Evolutionary conservation across 2,888 invertebrate species (phyloP), one percentile per base, ranked within the genome.

Genomic region (Epinotia demarniana): DNA sequence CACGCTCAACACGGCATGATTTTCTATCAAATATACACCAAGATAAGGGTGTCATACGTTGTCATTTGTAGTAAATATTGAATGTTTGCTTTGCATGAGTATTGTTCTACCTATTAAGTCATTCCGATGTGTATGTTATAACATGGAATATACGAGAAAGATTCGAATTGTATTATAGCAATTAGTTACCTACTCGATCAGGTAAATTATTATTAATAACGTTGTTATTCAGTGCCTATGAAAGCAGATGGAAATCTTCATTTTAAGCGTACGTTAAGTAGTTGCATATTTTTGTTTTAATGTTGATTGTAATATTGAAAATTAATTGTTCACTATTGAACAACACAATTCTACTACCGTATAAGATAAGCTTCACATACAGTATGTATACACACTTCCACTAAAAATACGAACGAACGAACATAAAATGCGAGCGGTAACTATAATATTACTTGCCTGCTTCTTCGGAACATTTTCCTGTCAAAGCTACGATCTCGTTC

Each of bases 401-500:
- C n/a, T 13, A 61, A 62, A 73, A 55, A 55, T 23, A 23, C 43
- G 73, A 61, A 73, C 43, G 60, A 39, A 23, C 66, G 55, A 68
- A 46, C 43, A 23, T 57, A 49, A 69, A 63, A 74, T 74, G 74
- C 63, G 69, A 19, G 16, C 57, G 0, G 39, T 43, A 43, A 57
- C 63, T 6, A n/a, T 62, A 33, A 8, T 74, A 55, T 33, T 74
- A 19, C 57, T 63, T 58, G 69, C 27, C 63, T 49, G 60, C 13
- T 49, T 57, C 27, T 39, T 73, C 27, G 73, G 63, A 3, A 46
- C 49, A 62, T 13, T 49, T 33, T 63, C 69, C 57, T 64, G 72
- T 46, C 69, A 69, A 69, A 74, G 49, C 16, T 74, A 74, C 63
- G 74, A 74, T n/a, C 46, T 69, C 3, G 33, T 74, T 46, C 57